Evolutionary conservation across 2,113 vertebrate genomes (phyloP), one percentile per base, ranked within the genome.

Genomic region (Bostrychus sinensis): DNA sequence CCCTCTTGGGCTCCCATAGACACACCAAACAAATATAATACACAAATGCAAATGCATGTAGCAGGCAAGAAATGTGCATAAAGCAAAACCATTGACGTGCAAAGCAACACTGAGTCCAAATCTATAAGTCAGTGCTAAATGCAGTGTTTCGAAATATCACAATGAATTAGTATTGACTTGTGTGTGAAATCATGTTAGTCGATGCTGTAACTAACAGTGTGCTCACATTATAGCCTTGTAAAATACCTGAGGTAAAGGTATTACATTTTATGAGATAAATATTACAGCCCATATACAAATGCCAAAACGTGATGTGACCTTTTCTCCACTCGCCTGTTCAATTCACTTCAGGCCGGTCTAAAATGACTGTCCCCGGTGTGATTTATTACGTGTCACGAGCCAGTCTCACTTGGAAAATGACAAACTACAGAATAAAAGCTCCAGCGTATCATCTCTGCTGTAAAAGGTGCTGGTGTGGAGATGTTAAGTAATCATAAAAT

Each of bases 301-400:
- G 63, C 42, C 26, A 20, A 76, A 58, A 55, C 56, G 38, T 0
- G 0, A 57, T 36, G 25, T 43, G 17, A 66, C 66, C 57, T 58
- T 59, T 59, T 41, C 16, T 11, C 7, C 30, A 9, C 26, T 20
- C 16, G 25, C 46, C 56, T 50, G 56, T 62, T 63, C 26, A 17
- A 58, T 57, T 51, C 39, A 46, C 53, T 39, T 36, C 54, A 37
- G 42, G 62, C 67, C 54, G 25, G 55, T 54, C 62, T 7, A 25
- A 14, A 68, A 62, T 36, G 70, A 70, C 62, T 4, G 34, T 77
- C 69, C 36, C 34, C 23, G 25, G 43, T 30, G 22, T 37, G 68
- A 76, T 76, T 59, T 68, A 77, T 38, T 69, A 19, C 41, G 41
- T 63, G 55, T 83, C 78, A 75, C 41, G 56, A 48, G 36, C 48